Evolutionary conservation across 2,797 vertebrate species (phyloP).

Genomic region (Perdix hodgsoniae): DNA sequence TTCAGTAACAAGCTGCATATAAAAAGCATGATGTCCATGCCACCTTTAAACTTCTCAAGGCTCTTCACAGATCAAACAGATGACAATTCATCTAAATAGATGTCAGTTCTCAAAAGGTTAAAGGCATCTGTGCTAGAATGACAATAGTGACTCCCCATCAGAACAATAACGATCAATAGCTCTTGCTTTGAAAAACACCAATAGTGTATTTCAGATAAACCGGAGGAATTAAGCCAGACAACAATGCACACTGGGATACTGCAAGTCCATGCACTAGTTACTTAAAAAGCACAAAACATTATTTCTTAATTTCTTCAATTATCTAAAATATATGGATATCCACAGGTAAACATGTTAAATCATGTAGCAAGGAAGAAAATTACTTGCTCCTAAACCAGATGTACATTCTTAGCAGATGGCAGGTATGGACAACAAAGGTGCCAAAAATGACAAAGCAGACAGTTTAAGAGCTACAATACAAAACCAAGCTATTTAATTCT

Average conservation of each 20-base stretch:
- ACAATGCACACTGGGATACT: background rate
- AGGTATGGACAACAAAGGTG: background rate
- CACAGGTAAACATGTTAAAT: background rate
- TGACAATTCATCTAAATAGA: slow-evolving; percentile 5
- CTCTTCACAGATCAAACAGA: slow-evolving; percentile 15
- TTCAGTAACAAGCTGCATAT: background rate
- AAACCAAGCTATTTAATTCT: background rate
- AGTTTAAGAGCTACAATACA: background rate
- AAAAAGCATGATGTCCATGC: background rate
- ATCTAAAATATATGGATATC: background rate
- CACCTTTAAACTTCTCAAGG: background rate
- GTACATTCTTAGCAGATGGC: background rate
- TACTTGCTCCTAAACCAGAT: background rate
- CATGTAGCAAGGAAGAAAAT: background rate
- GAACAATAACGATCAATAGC: slow-evolving; percentile 10
- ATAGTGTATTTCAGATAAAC: background rate
- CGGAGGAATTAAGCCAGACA: background rate
- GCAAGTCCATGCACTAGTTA: background rate
- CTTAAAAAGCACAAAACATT: background rate
- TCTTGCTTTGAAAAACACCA: background rate
- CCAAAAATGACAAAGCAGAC: background rate
- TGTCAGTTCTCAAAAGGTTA: slow-evolving; percentile 6
- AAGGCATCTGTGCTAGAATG: slow-evolving; percentile 4
- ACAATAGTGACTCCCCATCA: slow-evolving; percentile 26
- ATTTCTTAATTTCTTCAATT: background rate